Percentiles rank a stretch among this genome's conserved stretches.
These are phyloP conservation scores for Nyleta sp. DNA, from an alignment of 2,888 invertebrate species.

Conservation along the genomic window DNA sequence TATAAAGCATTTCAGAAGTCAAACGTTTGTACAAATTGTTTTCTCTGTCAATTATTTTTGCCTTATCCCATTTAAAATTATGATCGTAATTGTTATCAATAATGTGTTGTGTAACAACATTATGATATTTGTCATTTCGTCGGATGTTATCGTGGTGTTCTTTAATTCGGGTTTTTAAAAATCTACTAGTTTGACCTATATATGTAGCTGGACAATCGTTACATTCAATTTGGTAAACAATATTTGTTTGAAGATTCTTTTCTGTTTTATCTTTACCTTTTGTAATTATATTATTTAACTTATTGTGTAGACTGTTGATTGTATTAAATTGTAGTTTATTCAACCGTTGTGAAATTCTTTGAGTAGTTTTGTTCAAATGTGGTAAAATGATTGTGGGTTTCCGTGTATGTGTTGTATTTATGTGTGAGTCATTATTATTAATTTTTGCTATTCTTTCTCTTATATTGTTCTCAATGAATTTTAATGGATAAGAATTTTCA, in stretches of 20 bases:
- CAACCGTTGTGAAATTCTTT: no score
- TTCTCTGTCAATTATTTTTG: no score
- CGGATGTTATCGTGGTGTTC: neutral
- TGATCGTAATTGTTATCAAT: no score
- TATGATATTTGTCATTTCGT: neutral
- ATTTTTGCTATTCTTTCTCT: neutral
- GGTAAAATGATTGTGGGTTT: neutral
- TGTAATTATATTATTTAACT: neutral
- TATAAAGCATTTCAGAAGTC: no score
- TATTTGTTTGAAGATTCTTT: neutral
- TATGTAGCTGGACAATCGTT: neutral
- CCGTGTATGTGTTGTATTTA: neutral
- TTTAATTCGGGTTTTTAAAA: neutral
- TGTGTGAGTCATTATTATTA: neutral
- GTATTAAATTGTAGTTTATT: neutral
- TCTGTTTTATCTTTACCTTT: neutral
- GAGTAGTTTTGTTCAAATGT: neutral
- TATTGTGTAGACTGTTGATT: neutral
- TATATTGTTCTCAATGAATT: neutral
- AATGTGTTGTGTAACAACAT: neutral
- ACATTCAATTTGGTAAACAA: neutral
- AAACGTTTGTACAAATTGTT: no score
- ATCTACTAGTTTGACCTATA: no score
- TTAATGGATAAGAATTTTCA: neutral
- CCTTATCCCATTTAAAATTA: no score